Evolutionary conservation across 2,888 invertebrate genomes (phyloP).

Genomic region (Aleiodes alternator): DNA sequence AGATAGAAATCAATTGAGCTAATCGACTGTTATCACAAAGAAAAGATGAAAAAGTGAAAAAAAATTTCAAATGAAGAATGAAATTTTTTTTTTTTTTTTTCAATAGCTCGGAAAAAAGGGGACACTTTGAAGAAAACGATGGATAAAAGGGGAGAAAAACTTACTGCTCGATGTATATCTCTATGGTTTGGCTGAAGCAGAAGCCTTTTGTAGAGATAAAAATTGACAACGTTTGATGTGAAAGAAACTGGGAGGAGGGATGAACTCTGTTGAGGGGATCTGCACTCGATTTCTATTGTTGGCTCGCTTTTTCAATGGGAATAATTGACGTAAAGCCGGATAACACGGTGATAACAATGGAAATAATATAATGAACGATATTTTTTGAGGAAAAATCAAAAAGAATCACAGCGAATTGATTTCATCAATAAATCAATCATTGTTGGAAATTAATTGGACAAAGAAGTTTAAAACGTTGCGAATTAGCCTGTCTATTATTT

Average conservation of each 20-base stretch:
- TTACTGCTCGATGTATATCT: conserved; percentile 2
- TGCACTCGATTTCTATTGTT: conserved; percentile 69
- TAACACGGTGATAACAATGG: conserved; percentile 56
- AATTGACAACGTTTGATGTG: conserved; percentile 1
- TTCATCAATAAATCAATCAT: neutral
- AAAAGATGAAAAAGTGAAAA: neutral
- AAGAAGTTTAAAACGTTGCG: too few relatives aligned
- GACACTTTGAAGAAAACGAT: conserved; percentile 24
- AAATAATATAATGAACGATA: conserved; percentile 13
- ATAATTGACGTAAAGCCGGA: conserved; percentile 63
- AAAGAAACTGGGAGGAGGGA: conserved; percentile 16
- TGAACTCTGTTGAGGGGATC: conserved; percentile 52
- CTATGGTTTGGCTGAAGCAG: conserved; percentile 15
- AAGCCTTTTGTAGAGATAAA: conserved; percentile 15
- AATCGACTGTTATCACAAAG: conserved; percentile 9
- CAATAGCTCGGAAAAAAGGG: neutral
- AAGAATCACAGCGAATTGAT: neutral
- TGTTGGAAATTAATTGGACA: too few relatives aligned
- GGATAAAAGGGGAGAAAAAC: conserved; percentile 27
- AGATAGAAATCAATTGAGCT: neutral
- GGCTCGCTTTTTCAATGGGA: conserved; percentile 56
- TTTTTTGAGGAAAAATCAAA: too few relatives aligned
- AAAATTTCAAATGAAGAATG: conserved; percentile 21
- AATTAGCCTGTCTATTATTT: too few relatives aligned
- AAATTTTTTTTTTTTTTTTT: conserved; percentile 3